Evolutionary conservation across 2,888 invertebrate genomes (phyloP).

Genomic region (Harmothoe impar): DNA sequence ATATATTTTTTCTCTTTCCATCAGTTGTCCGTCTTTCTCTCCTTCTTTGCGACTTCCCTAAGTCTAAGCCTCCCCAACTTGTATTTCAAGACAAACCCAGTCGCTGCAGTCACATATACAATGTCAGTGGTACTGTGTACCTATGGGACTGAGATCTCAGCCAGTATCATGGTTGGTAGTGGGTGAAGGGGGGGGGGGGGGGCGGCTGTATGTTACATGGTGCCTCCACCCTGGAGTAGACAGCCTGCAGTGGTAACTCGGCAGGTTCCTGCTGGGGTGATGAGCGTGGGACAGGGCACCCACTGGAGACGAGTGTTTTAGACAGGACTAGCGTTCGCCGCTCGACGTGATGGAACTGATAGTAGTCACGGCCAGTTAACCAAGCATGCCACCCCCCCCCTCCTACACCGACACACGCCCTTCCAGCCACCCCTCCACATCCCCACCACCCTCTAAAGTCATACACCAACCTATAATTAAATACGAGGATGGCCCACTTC

Average conservation of each 20-base stretch:
- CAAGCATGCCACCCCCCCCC: slow-evolving; percentile 44
- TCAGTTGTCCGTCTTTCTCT: not conserved
- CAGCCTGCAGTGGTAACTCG: not conserved
- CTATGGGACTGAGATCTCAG: not conserved
- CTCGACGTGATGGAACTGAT: slow-evolving; percentile 50
- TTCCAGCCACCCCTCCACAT: not conserved
- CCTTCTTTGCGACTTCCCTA: not conserved
- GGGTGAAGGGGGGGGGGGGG: not conserved
- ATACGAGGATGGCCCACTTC: not conserved
- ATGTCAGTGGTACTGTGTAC: not conserved
- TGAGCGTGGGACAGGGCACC: slow-evolving; percentile 6
- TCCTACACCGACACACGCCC: not conserved
- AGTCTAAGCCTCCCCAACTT: slow-evolving; percentile 40
- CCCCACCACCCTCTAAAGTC: not conserved
- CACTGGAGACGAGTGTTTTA: slow-evolving; percentile 4
- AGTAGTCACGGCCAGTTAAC: slow-evolving; percentile 54
- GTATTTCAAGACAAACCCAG: slow-evolving; percentile 23
- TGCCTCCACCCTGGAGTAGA: not conserved
- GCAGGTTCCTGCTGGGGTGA: not conserved
- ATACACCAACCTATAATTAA: not conserved
- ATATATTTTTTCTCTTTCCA: too few relatives aligned
- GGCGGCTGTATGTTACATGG: not conserved
- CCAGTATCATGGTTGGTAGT: too few relatives aligned
- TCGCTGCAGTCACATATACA: not conserved
- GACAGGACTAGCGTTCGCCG: slow-evolving; percentile 18